phyloP scores from a whole-genome alignment of 2,888 invertebrate species.

The Dicyrtoma fusca region DNA sequence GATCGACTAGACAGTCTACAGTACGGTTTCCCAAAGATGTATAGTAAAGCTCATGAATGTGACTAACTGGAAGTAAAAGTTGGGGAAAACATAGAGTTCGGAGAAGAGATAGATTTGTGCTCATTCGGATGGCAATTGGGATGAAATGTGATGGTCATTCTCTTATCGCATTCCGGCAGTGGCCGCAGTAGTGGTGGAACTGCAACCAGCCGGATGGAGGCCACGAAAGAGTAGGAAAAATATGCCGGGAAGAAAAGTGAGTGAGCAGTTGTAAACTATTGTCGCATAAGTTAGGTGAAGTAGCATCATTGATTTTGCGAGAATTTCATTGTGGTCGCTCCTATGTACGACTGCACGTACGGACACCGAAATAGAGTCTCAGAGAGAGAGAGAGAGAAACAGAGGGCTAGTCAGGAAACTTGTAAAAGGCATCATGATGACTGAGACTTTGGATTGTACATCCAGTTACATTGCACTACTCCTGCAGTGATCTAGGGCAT shows the following conservation, averaged over 20 bases:
- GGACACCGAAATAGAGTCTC: not conserved
- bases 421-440: no score
- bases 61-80: conserved; percentile 9
- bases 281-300: conserved; percentile 41
- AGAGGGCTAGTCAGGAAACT: no score
- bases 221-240: not conserved
- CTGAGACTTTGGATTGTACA: no score
- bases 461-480: no score
- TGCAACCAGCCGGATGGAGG: not conserved
- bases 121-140: conserved; percentile 42
- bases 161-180: conserved; percentile 48
- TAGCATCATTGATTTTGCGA: conserved; percentile 41
- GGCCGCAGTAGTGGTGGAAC: not conserved
- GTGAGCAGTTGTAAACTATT: conserved; percentile 43
- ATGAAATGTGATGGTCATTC: conserved; percentile 51
- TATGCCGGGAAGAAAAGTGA: conserved; percentile 17
- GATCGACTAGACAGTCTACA: not conserved
- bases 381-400: not conserved
- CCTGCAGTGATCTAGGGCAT: no score
- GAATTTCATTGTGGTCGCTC: conserved; percentile 20
- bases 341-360: not conserved
- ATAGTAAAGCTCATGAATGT: conserved; percentile 3
- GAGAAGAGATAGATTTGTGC: conserved; percentile 41
- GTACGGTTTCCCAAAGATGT: not conserved
- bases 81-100: not conserved